Base-by-base conservation (phyloP, 2,888 invertebrate genomes). In the Crossocerus cetratus region DNA sequence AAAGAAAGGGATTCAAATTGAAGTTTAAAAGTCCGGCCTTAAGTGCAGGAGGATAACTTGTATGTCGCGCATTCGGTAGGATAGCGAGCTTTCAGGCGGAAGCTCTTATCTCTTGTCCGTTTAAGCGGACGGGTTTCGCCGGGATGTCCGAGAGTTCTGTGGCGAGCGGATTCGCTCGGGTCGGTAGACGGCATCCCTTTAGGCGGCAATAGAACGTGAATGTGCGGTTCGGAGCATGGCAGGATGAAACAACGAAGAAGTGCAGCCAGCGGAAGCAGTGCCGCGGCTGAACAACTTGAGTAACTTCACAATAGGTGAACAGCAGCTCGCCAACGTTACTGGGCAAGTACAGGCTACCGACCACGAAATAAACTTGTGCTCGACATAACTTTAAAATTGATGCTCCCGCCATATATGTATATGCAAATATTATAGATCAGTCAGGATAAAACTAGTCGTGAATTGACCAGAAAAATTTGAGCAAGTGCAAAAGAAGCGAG, bases 301-400 rank as follows among this genome's bases (percentile, higher is more conserved):
- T 83, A 87, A 86, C 84, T 87, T 83, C 76, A 83, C 84, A 85
- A 86, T 86, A 81, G 84, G 74, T 77, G 72, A 74, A 80, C 72
- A 71, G 77, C 74, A 32, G 32, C 77, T 78, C 43, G 60, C 45
- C 8, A 49, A 49, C 49, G 49, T 32, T 32, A 3, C 32, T 16
- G 59, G 22, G 22, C 56, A 45, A 14, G 43, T 43, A 58, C 32
- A 58, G 18, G 21, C 45, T 21, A 32, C 57, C 69, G 56, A 60
- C 63, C 75, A 72, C 63, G 79, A 79, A 83, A 86, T 86, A 84
- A 87, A 86, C 86, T 87, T 85, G 14, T 49, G 4, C n/a, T 80
- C 77, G 78, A 79, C 76, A 78, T 82, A 87, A 86, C 82, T 87
- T 87, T 85, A 81, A 86, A 86, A 86, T 86, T 86, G 84, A 86